These are phyloP conservation scores for Psittacula cyanocephala DNA, from an alignment of 2,113 vertebrate species.

Conservation along the genomic window DNA sequence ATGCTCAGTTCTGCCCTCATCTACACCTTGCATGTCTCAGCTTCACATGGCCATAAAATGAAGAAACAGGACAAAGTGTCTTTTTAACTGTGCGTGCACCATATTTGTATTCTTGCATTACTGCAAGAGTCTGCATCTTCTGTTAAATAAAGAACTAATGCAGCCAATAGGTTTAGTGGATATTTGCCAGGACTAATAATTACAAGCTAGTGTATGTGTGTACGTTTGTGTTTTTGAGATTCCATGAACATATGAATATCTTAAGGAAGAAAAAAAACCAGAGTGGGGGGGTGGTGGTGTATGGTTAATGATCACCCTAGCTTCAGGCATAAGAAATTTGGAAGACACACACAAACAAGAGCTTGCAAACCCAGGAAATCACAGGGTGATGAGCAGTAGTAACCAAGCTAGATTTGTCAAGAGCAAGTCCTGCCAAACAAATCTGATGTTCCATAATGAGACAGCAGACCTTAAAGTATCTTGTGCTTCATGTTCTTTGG, in stretches of 20 bases:
- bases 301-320: not conserved
- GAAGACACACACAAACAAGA: not conserved
- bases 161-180: accelerated
- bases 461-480: not conserved
- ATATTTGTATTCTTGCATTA: accelerated
- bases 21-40: not conserved
- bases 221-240: not conserved
- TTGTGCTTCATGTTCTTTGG: not conserved
- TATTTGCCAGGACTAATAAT: not conserved
- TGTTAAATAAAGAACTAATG: accelerated
- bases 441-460: too few species aligned
- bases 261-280: not conserved
- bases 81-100: accelerated
- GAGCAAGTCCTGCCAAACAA: not conserved
- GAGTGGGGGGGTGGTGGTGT: accelerated
- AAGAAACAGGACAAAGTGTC: accelerated
- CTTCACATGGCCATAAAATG: too few species aligned
- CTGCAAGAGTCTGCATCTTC: not conserved
- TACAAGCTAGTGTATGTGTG: not conserved
- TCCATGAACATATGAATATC: not conserved
- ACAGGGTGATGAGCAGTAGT: not conserved
- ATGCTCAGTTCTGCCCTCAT: not conserved
- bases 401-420: not conserved
- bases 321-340: not conserved
- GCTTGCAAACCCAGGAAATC: not conserved